phyloP scores from a whole-genome alignment of 1,140 invertebrate species.

The Meloidogyne hapla region DNA sequence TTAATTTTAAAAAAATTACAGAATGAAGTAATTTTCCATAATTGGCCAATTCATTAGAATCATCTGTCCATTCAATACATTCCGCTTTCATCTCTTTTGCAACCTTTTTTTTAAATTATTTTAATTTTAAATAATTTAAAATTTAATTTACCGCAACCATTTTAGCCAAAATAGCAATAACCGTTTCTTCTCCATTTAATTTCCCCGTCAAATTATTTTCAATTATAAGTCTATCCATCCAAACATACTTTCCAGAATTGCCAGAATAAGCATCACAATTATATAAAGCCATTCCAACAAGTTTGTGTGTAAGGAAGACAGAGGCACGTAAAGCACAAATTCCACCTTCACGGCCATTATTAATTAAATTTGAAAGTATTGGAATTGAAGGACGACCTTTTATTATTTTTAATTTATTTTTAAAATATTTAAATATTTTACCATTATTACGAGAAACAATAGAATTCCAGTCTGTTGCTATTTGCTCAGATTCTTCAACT shows the following conservation, averaged over 20 bases:
- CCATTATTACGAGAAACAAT: background rate
- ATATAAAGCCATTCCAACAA: constrained; percentile 1
- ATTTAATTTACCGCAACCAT: background rate
- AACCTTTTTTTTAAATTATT: background rate
- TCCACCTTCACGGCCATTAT: background rate
- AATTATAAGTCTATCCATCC: background rate
- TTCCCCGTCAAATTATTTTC: background rate
- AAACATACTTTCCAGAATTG: background rate
- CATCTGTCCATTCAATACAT: background rate
- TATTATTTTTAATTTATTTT: background rate
- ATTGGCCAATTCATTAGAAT: background rate
- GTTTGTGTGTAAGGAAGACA: background rate
- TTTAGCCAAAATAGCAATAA: constrained; percentile 6
- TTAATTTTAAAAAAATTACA: background rate
- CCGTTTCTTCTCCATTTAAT: constrained; percentile 1
- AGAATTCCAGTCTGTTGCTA: background rate
- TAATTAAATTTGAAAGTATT: background rate
- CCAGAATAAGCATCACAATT: constrained; percentile 5
- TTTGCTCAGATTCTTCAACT: background rate
- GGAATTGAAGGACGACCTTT: background rate
- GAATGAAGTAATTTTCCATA: background rate
- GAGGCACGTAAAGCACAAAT: background rate
- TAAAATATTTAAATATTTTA: background rate
- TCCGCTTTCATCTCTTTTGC: background rate
- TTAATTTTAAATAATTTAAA: too few relatives aligned